Evolutionary conservation across 2,888 invertebrate genomes (phyloP).

Genomic region (Brachyopa scutellaris): DNA sequence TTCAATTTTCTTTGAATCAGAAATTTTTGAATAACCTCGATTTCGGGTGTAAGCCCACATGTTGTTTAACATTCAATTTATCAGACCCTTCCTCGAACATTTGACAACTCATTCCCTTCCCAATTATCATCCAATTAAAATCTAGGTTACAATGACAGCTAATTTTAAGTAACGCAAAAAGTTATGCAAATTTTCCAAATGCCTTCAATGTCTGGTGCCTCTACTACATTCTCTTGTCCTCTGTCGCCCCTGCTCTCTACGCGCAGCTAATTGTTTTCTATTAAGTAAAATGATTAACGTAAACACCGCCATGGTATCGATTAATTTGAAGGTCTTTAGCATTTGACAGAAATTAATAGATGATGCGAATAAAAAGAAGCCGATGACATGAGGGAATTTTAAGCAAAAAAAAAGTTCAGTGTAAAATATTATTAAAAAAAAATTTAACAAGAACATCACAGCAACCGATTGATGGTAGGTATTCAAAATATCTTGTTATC

Average conservation of each 20-base stretch:
- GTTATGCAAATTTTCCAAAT: slow-evolving; percentile 15
- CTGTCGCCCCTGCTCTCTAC: not conserved
- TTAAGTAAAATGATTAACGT: slow-evolving; percentile 26
- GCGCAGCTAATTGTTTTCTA: not conserved
- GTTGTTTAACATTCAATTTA: not conserved
- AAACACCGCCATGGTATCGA: slow-evolving; percentile 2
- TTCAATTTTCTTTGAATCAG: no score
- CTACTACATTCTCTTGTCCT: not conserved
- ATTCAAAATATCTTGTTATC: no score
- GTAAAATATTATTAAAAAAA: no score
- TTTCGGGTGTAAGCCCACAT: no score
- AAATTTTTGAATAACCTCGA: no score
- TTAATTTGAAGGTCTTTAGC: slow-evolving; percentile 48
- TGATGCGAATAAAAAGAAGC: slow-evolving; percentile 3
- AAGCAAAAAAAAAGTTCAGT: not conserved
- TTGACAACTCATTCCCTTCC: not conserved
- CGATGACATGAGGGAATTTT: slow-evolving; percentile 16
- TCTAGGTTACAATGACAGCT: not conserved
- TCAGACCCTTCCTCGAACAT: not conserved
- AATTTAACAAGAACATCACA: no score
- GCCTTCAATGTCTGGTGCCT: not conserved
- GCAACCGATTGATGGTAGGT: no score
- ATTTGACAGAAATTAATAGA: slow-evolving; percentile 39
- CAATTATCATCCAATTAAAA: slow-evolving; percentile 15
- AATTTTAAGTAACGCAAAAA: not conserved